phyloP scores from a whole-genome alignment of 2,113 vertebrate species.

The Triplophysa rosa region DNA sequence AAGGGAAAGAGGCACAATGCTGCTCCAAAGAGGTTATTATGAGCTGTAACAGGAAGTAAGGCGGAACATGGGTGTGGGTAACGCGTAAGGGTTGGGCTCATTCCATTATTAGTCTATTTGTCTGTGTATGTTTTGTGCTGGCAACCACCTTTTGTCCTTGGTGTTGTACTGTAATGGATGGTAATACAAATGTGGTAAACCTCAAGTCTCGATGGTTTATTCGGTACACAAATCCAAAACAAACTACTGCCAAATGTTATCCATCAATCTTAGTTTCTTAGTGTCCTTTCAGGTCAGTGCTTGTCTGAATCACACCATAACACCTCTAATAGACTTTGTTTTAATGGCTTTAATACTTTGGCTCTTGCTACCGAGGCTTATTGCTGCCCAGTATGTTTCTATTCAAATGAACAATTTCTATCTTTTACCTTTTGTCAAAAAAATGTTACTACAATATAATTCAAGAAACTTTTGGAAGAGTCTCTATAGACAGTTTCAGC shows the following conservation, averaged over 20 bases:
- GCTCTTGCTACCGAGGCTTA: conserved; percentile 1
- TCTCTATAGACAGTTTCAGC: too few species aligned
- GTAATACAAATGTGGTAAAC: conserved; percentile 20
- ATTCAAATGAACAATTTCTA: too few species aligned
- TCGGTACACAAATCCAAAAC: conserved; percentile 10
- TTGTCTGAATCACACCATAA: neutral
- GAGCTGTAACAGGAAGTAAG: conserved; percentile 50
- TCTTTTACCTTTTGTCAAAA: too few species aligned
- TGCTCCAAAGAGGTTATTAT: conserved; percentile 43
- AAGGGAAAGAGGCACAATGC: neutral
- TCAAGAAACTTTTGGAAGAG: too few species aligned
- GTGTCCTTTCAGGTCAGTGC: conserved; percentile 8
- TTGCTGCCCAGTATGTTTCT: neutral
- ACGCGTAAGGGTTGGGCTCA: conserved; percentile 6
- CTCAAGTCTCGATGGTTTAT: conserved; percentile 1
- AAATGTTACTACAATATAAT: too few species aligned
- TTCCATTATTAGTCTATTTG: conserved; percentile 28
- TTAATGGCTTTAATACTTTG: conserved; percentile 19
- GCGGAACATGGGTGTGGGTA: conserved; percentile 30
- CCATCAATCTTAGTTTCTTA: conserved; percentile 10
- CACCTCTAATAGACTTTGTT: conserved; percentile 16
- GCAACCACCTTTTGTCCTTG: conserved; percentile 17
- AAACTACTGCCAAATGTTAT: conserved; percentile 1
- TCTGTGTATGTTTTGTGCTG: conserved; percentile 14
- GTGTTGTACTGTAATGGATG: neutral